These are phyloP conservation scores for Hydractinia symbiolongicarpus DNA, from an alignment of 30 jellyfish, hydroid and myxozoan species.

Conservation along the genomic window DNA sequence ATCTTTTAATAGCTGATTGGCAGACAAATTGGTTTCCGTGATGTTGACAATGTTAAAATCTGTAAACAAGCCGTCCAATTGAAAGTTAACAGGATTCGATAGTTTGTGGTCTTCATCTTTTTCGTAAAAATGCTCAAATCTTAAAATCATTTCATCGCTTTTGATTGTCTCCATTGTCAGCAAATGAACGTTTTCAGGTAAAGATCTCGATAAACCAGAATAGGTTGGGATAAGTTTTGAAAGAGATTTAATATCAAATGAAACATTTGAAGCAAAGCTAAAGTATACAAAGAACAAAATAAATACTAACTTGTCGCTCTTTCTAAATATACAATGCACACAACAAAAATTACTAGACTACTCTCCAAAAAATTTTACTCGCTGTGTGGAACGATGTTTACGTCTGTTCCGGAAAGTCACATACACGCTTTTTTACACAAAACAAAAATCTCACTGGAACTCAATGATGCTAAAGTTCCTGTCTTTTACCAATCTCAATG, in stretches of 20 bases:
- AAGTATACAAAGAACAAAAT: neutral
- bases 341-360: too few relatives aligned
- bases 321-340: too few relatives aligned
- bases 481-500: too few relatives aligned
- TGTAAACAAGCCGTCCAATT: slow-evolving; percentile 46
- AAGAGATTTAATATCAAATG: slow-evolving; percentile 41
- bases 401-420: too few relatives aligned
- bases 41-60: slow-evolving; percentile 56
- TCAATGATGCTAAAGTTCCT: too few relatives aligned
- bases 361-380: too few relatives aligned
- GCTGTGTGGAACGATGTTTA: too few relatives aligned
- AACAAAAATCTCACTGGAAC: too few relatives aligned
- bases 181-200: slow-evolving; percentile 76
- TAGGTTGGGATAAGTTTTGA: slow-evolving; percentile 44
- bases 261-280: slow-evolving; percentile 62
- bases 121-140: slow-evolving; percentile 74
- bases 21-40: slow-evolving; percentile 70
- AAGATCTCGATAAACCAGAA: slow-evolving; percentile 42
- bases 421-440: too few relatives aligned
- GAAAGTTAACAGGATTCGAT: slow-evolving; percentile 44
- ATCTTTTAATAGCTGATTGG: slow-evolving; percentile 62
- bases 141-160: slow-evolving; percentile 31
- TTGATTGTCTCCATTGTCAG: slow-evolving; percentile 66
- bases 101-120: slow-evolving; percentile 63
- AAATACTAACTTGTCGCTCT: too few relatives aligned